Percentiles rank a stretch among this genome's conserved stretches.
Evolutionary conservation across 2,888 invertebrate genomes (phyloP).

Genomic region (Drosophila rubida): DNA sequence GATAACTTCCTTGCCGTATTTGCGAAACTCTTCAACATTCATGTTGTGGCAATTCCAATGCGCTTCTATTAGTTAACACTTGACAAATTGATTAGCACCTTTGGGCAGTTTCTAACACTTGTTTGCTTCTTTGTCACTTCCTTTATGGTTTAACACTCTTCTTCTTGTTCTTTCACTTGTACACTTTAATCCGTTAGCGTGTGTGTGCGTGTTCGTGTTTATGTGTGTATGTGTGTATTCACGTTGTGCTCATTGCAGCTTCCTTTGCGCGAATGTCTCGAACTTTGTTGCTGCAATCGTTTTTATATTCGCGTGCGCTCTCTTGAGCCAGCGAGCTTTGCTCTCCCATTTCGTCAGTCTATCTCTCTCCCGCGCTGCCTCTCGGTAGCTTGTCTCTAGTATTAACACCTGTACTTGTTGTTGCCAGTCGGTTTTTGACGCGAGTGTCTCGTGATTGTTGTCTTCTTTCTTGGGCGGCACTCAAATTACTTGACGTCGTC

Average conservation of each 20-base stretch:
- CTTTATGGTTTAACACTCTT: slow-evolving; percentile 8
- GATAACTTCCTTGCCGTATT: slow-evolving; percentile 92
- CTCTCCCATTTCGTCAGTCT: slow-evolving; percentile 1
- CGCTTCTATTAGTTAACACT: slow-evolving; percentile 29
- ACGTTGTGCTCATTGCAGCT: slow-evolving; percentile 60
- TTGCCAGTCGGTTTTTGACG: slow-evolving; percentile 22
- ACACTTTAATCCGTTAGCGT: slow-evolving; percentile 31
- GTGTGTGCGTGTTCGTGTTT: too few relatives aligned
- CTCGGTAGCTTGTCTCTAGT: neutral
- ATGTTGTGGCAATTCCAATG: slow-evolving; percentile 85
- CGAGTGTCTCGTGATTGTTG: slow-evolving; percentile 40
- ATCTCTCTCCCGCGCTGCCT: neutral
- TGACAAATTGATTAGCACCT: slow-evolving; percentile 13
- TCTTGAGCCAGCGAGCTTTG: slow-evolving; percentile 28
- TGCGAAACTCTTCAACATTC: slow-evolving; percentile 91
- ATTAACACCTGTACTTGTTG: slow-evolving; percentile 34
- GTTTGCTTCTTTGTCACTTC: slow-evolving; percentile 3
- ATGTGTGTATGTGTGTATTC: slow-evolving; percentile 4
- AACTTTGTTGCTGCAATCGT: slow-evolving; percentile 52
- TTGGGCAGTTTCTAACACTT: slow-evolving; percentile 11
- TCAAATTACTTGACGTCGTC: slow-evolving; percentile 41
- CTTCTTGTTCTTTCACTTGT: neutral
- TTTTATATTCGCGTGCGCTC: slow-evolving; percentile 67
- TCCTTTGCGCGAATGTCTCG: slow-evolving; percentile 77
- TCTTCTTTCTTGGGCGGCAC: slow-evolving; percentile 28